Evolutionary conservation across 2,797 vertebrate species (phyloP).

Genomic region (Halcyon smyrnensis): DNA sequence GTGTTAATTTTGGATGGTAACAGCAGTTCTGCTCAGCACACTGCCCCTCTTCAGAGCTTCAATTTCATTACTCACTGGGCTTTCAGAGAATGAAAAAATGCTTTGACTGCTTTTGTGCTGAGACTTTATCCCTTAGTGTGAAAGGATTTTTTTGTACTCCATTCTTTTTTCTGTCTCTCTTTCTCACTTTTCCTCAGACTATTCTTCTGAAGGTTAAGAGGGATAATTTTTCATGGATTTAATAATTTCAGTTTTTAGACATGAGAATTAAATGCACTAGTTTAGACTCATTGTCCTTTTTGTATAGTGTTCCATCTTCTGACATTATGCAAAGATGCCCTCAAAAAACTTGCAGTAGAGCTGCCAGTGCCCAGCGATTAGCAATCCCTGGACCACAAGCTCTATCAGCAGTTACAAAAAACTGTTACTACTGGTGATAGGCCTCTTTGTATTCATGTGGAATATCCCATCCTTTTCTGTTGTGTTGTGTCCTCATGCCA

Average conservation of each 20-base stretch:
- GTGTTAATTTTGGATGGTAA: background rate
- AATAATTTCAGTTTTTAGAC: background rate
- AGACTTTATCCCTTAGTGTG: background rate
- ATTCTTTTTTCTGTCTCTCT: background rate
- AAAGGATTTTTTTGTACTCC: background rate
- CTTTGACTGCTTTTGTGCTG: conserved; percentile 12
- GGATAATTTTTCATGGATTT: conserved; percentile 34
- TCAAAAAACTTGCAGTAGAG: background rate
- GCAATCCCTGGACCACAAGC: background rate
- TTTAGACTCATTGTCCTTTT: conserved; percentile 12
- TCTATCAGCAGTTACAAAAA: conserved; percentile 11
- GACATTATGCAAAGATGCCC: background rate
- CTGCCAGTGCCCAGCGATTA: conserved; percentile 32
- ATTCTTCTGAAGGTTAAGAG: background rate
- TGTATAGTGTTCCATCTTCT: background rate
- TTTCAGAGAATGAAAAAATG: background rate
- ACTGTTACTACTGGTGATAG: background rate
- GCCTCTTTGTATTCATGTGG: background rate
- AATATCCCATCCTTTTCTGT: background rate
- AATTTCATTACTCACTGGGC: background rate
- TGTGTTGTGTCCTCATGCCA: no score
- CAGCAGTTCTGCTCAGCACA: background rate
- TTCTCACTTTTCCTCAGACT: background rate
- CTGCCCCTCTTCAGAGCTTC: background rate
- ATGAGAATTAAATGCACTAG: background rate